Percentiles rank a stretch among this genome's conserved stretches.
Conservation (phyloP, 2,888 invertebrate genomes). For the Erynnis tages region DNA sequence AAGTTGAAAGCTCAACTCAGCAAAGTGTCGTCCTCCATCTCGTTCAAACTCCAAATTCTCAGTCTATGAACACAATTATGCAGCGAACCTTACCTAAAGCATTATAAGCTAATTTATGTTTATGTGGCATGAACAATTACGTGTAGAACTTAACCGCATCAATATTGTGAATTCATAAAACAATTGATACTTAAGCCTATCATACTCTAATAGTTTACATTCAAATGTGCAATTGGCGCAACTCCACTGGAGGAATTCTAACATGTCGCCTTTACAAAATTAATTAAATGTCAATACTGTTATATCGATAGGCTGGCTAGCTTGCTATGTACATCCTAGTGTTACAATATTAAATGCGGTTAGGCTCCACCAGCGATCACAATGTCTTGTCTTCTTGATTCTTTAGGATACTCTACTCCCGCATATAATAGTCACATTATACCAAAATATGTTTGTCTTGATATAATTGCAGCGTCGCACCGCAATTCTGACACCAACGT, state of each 20-base stretch:
- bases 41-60: conserved; percentile 47
- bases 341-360: conserved; percentile 52
- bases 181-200: no score
- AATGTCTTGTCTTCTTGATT: conserved; percentile 46
- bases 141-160: conserved; percentile 61
- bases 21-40: conserved; percentile 25
- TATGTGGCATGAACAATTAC: conserved; percentile 77
- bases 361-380: conserved; percentile 63
- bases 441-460: conserved; percentile 81
- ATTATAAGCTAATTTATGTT: conserved; percentile 77
- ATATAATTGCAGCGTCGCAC: conserved; percentile 68
- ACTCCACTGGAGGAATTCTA: no score
- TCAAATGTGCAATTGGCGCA: no score
- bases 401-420: conserved; percentile 63
- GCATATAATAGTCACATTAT: conserved; percentile 77
- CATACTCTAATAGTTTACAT: no score
- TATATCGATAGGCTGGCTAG: conserved; percentile 21
- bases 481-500: conserved; percentile 48
- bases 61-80: conserved; percentile 80
- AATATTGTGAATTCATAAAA: conserved; percentile 53
- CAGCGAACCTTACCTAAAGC: conserved; percentile 80
- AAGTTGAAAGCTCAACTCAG: conserved; percentile 7
- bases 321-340: conserved; percentile 33
- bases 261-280: no score
- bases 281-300: conserved; percentile 39